Conservation (phyloP, 2,113 vertebrate species). For the Anas platyrhynchos region DNA sequence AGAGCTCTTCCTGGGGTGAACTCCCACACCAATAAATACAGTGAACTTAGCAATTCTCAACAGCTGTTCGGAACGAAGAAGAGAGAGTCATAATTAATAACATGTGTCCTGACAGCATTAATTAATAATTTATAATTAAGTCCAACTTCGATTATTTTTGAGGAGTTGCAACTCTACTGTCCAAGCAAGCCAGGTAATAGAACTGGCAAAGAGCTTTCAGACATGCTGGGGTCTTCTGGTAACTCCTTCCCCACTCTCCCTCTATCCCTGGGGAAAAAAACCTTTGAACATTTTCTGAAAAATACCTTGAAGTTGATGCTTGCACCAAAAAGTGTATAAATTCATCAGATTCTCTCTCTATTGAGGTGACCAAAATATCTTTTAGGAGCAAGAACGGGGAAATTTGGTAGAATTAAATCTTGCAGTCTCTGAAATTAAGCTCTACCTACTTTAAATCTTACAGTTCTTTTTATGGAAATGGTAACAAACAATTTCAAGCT, state of each 20-base stretch:
- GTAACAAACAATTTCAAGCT: conserved; percentile 48
- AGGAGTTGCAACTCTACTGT: conserved; percentile 58
- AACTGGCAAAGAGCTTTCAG: not conserved
- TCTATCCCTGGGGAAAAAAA: not conserved
- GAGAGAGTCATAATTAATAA: conserved; percentile 80
- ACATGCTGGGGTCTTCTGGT: conserved; percentile 20
- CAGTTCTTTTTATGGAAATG: conserved; percentile 27
- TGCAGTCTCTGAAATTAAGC: conserved; percentile 41
- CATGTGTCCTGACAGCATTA: conserved; percentile 79
- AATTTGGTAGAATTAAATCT: conserved; percentile 53
- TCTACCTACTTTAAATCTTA: conserved; percentile 29
- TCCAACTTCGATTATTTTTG: conserved; percentile 72
- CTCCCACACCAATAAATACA: conserved; percentile 40
- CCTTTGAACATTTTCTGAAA: conserved; percentile 50
- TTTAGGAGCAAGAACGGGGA: conserved; percentile 59
- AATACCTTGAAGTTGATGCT: conserved; percentile 59
- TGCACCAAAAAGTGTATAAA: conserved; percentile 66
- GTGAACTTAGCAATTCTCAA: conserved; percentile 68
- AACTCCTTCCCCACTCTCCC: conserved; percentile 10
- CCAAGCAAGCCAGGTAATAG: conserved; percentile 34
- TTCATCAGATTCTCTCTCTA: conserved; percentile 25
- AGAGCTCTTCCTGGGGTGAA: not conserved
- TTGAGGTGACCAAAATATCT: conserved; percentile 36
- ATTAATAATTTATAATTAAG: conserved; percentile 84
- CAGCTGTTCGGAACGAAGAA: conserved; percentile 76